phyloP scores from a whole-genome alignment of 2,888 invertebrate species.

The Macrosiphum euphorbiae region DNA sequence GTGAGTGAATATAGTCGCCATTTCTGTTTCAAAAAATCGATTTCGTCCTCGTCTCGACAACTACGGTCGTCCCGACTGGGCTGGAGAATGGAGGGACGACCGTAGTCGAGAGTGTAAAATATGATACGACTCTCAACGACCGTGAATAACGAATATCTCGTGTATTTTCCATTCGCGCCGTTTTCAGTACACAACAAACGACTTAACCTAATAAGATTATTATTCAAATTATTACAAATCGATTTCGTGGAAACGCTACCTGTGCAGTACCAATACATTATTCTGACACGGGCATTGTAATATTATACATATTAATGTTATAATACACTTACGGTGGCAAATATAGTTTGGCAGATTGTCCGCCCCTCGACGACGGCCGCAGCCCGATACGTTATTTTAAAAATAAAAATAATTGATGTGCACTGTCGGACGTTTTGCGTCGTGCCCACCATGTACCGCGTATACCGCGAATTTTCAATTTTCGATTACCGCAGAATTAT shows the following conservation, averaged over 20 bases:
- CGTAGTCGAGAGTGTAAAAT: neutral
- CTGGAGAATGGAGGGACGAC: no score
- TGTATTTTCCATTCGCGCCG: neutral
- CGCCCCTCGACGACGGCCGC: neutral
- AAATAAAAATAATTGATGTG: neutral
- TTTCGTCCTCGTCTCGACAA: neutral
- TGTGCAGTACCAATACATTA: neutral
- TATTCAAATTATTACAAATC: neutral
- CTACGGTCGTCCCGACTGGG: neutral
- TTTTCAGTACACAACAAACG: conserved; percentile 5
- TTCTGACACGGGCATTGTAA: neutral
- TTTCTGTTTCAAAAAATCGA: conserved; percentile 12
- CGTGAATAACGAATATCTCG: neutral
- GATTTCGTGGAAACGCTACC: neutral
- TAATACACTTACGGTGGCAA: neutral
- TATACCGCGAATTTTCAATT: neutral
- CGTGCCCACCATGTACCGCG: neutral
- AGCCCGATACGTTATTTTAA: neutral
- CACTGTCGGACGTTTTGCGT: neutral
- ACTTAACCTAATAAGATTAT: neutral
- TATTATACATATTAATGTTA: neutral
- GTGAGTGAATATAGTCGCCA: neutral
- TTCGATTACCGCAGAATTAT: neutral
- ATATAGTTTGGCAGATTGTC: neutral
- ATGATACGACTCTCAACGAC: neutral